These are phyloP conservation scores for Acrocephalus scirpaceus DNA, from an alignment of 2,797 vertebrate species.

Conservation along the genomic window DNA sequence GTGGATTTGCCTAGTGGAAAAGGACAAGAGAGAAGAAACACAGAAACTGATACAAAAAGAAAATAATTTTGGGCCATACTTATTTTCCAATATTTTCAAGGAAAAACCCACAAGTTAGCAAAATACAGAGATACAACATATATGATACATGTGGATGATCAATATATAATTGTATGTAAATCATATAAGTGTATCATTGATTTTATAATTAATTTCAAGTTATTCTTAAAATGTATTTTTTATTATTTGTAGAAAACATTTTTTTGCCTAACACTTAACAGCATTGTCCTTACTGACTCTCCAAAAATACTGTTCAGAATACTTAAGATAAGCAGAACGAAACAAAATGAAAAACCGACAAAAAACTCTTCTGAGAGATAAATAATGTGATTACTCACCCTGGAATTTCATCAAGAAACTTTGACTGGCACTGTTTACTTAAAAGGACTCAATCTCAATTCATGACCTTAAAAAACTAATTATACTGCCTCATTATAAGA, in stretches of 20 bases:
- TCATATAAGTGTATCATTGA: neutral
- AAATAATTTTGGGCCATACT: neutral
- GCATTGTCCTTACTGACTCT: neutral
- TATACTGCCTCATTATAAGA: neutral
- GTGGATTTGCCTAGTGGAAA: neutral
- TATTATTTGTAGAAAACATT: neutral
- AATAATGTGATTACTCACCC: neutral
- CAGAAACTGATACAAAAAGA: neutral
- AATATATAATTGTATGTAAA: neutral
- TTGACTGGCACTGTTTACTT: neutral
- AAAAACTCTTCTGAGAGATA: neutral
- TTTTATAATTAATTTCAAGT: neutral
- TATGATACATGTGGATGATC: neutral
- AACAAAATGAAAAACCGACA: neutral
- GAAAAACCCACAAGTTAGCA: neutral
- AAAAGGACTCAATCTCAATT: neutral
- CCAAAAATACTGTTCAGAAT: accelerated
- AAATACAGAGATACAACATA: neutral
- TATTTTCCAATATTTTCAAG: neutral
- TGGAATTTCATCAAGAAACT: neutral
- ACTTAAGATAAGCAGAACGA: neutral
- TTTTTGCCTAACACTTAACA: neutral
- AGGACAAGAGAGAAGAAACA: neutral
- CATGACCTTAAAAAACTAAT: neutral
- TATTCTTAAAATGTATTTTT: neutral